Evolutionary conservation across 2,888 invertebrate genomes (phyloP).

Genomic region (Macroteleia sp.): DNA sequence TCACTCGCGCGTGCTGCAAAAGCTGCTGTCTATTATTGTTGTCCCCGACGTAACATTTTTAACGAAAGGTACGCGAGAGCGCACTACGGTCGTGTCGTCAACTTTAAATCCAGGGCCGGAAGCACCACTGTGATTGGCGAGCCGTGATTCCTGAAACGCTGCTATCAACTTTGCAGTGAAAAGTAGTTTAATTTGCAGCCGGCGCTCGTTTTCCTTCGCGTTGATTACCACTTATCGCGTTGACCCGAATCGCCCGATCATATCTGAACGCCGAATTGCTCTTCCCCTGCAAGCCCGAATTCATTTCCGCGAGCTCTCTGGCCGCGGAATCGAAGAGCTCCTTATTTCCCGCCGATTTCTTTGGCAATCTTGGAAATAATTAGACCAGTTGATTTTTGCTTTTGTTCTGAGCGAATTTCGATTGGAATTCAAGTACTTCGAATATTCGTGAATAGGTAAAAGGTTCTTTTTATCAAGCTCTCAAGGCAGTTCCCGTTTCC

Average conservation of each 20-base stretch:
- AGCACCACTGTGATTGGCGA: conserved; percentile 10
- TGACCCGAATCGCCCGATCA: conserved; percentile 47
- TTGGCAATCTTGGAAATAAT: conserved; percentile 48
- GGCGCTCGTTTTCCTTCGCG: conserved; percentile 47
- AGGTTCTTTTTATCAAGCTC: conserved; percentile 21
- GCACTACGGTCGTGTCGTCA: conserved; percentile 11
- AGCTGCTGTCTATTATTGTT: conserved; percentile 12
- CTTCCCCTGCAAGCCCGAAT: conserved; percentile 13
- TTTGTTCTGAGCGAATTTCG: conserved; percentile 35
- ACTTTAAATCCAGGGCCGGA: conserved; percentile 45
- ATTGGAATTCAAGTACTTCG: conserved; percentile 36
- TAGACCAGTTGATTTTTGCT: conserved; percentile 47
- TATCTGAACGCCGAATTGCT: conserved; percentile 37
- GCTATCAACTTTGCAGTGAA: conserved; percentile 37
- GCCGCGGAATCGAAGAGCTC: conserved; percentile 41
- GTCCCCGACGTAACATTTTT: conserved; percentile 17
- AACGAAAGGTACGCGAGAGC: no score
- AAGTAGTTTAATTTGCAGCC: conserved; percentile 44
- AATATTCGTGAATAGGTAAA: conserved; percentile 34
- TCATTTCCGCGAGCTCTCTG: conserved; percentile 32
- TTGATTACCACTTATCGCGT: conserved; percentile 59
- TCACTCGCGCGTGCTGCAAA: conserved; percentile 33
- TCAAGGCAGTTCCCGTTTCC: not conserved
- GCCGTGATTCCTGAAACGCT: conserved; percentile 30
- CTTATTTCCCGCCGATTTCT: conserved; percentile 55